A percentile compares a stretch with the other conserved stretches of the same genome.
Conservation (phyloP, 2,888 invertebrate genomes). For the Escarpia spicata region DNA sequence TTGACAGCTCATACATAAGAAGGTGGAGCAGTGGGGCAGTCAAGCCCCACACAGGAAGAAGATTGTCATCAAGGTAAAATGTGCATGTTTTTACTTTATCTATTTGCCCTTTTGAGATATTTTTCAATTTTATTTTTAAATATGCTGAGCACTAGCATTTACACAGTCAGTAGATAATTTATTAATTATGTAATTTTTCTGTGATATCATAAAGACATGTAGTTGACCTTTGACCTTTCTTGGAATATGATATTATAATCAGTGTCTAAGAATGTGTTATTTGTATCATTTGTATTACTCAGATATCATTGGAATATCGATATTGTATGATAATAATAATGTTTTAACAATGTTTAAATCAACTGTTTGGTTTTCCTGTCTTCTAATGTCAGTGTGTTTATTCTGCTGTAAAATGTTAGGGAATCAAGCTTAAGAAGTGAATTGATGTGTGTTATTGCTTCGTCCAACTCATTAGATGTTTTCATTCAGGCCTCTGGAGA, state of each 20-base stretch:
- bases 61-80: slow-evolving; percentile 8
- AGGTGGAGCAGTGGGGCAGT: not conserved
- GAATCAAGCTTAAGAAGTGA: not conserved
- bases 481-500: not conserved
- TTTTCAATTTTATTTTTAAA: too few species aligned
- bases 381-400: not conserved
- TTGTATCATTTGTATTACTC: not conserved
- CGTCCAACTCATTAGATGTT: not conserved
- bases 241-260: not conserved
- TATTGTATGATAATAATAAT: not conserved
- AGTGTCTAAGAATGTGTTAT: not conserved
- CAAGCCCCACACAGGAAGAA: not conserved
- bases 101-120: too few species aligned
- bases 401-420: not conserved
- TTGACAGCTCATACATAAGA: not conserved
- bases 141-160: too few species aligned
- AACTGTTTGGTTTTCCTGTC: not conserved
- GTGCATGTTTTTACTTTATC: too few species aligned
- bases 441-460: not conserved
- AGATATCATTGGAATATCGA: not conserved
- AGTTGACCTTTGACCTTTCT: not conserved
- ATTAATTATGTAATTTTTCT: not conserved
- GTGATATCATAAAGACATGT: not conserved
- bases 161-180: too few species aligned
- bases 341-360: too few species aligned